Evolutionary conservation across 2,113 vertebrate species (phyloP), one percentile per base, ranked within the genome.

Genomic region (Pluvianellus socialis): DNA sequence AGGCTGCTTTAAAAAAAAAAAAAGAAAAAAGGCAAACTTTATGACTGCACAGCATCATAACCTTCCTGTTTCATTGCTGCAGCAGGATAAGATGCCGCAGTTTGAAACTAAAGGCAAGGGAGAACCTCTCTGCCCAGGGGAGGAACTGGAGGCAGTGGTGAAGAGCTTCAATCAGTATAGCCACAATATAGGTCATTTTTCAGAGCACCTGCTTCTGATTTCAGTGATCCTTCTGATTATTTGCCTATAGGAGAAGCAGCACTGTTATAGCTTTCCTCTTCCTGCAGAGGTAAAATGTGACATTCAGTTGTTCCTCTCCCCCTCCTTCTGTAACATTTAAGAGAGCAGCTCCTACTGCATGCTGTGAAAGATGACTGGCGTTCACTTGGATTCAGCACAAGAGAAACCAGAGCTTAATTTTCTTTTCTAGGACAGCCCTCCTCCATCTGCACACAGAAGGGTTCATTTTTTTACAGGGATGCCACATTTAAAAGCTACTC

Each of bases 371-470:
- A 94, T 75, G 74, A 93, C 79, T 92, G 86, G 62, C 91, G 92
- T 95, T 93, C 94, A 90, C 12, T 71, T 91, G 94, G 93, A 95
- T 73, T 86, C 26, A 1, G 52, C 76, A 75, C 61, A 92, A 77
- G 73, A 94, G 65, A 91, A 96, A 94, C 14, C 59, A 77, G 80
- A 94, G 59, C 86, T 87, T 79, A 59, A 71, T 95, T 84, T 80
- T 94, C 72, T 95, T 95, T 96, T 95, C 93, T 79, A 93, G 94
- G 93, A 89, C 93, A 95, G 80, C 33, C 61, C 61, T 95, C 91
- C 93, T 75, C 91, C 91, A 93, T 90, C 92, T 94, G 84, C 76
- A 92, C 86, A 89, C 42, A 73, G 92, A 82, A 92, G 58, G 22
- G 38, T 75, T 93, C 7, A 0, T 67, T 95, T 93, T 93, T 71